phyloP scores from a whole-genome alignment of 2,113 vertebrate genomes.

The Loxodonta africana region DNA sequence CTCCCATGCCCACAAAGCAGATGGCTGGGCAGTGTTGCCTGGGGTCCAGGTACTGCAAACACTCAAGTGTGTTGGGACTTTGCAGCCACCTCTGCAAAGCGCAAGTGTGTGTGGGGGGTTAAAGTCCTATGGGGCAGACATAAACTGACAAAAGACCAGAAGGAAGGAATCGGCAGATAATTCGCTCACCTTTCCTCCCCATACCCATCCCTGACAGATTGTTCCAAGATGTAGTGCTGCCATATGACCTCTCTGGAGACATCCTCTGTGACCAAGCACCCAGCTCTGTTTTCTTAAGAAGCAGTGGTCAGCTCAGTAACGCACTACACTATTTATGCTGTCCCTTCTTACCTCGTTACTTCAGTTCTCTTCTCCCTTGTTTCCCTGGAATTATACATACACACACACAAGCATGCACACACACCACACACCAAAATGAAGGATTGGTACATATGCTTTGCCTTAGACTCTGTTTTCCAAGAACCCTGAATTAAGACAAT shows the following conservation, averaged over 20 bases:
- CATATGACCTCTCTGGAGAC: neutral
- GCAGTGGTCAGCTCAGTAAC: too few relatives aligned
- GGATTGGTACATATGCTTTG: neutral
- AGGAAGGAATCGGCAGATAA: neutral
- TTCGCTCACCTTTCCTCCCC: neutral
- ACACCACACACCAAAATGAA: neutral
- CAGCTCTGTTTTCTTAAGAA: too few relatives aligned
- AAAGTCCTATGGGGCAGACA: too few relatives aligned
- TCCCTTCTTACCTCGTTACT: neutral
- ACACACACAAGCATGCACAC: neutral
- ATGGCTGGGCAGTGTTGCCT: too few relatives aligned
- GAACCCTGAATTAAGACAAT: neutral
- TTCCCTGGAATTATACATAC: neutral
- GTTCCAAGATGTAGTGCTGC: neutral
- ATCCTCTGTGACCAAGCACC: too few relatives aligned
- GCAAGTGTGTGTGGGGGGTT: too few relatives aligned
- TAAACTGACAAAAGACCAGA: too few relatives aligned
- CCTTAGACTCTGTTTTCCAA: neutral
- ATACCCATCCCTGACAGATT: neutral
- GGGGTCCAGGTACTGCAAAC: too few relatives aligned
- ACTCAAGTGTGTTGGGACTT: too few relatives aligned
- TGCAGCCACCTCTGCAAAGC: too few relatives aligned
- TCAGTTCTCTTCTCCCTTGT: neutral
- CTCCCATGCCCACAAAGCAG: too few relatives aligned
- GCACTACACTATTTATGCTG: too few relatives aligned